These are phyloP conservation scores for Malurus splendens DNA, from an alignment of 2,797 vertebrate species.

Conservation along the genomic window DNA sequence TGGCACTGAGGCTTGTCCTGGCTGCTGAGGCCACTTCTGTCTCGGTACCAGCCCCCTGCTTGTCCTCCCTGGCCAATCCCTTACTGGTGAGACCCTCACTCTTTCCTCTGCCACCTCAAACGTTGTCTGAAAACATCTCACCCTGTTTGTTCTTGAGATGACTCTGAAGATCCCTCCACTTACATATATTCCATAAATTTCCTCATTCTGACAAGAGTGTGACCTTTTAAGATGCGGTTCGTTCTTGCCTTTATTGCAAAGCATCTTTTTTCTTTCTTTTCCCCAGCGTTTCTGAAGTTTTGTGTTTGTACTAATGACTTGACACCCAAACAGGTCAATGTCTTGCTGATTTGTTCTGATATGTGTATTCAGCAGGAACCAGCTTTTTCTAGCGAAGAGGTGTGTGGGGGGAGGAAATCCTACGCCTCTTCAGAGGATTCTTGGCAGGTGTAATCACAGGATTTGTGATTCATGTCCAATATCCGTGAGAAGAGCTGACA, in stretches of 20 bases:
- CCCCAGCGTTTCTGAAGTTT: neutral
- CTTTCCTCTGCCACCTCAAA: neutral
- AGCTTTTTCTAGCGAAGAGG: neutral
- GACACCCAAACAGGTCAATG: slow-evolving; percentile 34
- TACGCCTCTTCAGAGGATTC: neutral
- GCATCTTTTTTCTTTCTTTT: neutral
- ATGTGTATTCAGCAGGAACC: neutral
- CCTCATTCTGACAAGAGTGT: neutral
- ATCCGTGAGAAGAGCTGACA: neutral
- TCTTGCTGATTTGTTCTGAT: slow-evolving; percentile 29
- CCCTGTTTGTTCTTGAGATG: neutral
- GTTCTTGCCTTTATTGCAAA: slow-evolving; percentile 27
- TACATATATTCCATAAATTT: neutral
- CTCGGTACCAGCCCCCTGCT: neutral
- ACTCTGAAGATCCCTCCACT: neutral
- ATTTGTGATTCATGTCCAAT: slow-evolving; percentile 44
- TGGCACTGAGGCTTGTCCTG: neutral
- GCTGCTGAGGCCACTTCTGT: neutral
- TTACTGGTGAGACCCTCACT: neutral
- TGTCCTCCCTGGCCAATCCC: neutral
- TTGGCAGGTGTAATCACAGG: slow-evolving; percentile 36
- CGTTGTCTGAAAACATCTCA: neutral
- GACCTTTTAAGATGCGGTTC: neutral
- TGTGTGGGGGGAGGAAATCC: neutral
- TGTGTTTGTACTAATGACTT: slow-evolving; percentile 37